Conservation (phyloP, 2,888 invertebrate species). For the Thyatira batis region DNA sequence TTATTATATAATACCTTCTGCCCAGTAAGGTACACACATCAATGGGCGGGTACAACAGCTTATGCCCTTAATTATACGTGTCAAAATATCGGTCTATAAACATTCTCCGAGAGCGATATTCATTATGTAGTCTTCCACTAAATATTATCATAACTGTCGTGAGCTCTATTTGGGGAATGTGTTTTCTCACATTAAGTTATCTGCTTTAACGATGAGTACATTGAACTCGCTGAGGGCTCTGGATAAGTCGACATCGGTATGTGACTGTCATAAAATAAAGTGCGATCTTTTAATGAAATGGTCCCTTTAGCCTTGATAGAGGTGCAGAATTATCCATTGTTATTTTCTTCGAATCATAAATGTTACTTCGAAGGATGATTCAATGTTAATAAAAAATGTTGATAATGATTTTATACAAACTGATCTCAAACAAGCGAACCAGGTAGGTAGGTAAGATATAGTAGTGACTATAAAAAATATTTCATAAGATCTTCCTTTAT, state of each 20-base stretch:
- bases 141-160: constrained; percentile 58
- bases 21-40: no score
- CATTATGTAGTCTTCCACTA: constrained; percentile 37
- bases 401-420: no score
- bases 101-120: constrained; percentile 15
- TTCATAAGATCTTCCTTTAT: no score
- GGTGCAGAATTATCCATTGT: no score
- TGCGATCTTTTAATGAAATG: constrained; percentile 12
- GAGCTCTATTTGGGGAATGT: constrained; percentile 43
- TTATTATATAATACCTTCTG: no score
- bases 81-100: neutral
- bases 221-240: constrained; percentile 51
- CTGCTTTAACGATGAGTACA: constrained; percentile 45
- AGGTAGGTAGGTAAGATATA: no score
- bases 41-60: constrained; percentile 6
- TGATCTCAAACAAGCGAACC: no score
- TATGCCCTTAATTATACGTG: neutral
- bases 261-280: constrained; percentile 32
- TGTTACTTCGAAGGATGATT: no score
- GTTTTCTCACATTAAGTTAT: constrained; percentile 62
- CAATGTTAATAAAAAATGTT: no score
- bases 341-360: no score
- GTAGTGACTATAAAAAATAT: no score
- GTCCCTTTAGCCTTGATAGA: constrained; percentile 11
- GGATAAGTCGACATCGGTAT: constrained; percentile 40